Evolutionary conservation across 2,797 vertebrate genomes (phyloP), one percentile per base, ranked within the genome.

Genomic region (Pteropus rufus): DNA sequence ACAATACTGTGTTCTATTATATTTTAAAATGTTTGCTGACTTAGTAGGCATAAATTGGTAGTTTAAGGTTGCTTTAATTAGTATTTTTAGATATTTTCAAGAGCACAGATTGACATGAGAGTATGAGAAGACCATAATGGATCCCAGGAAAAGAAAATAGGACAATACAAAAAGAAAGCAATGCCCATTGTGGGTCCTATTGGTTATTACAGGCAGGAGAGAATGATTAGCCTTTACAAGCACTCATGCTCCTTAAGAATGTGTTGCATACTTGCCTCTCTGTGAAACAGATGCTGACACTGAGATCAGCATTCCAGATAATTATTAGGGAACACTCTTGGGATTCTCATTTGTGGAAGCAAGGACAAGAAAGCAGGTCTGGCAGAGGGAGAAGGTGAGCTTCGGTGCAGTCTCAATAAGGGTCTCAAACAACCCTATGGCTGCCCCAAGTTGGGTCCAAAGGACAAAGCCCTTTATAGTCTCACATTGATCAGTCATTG

Each of bases 21-120:
- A 89, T 92, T 94, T 95, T 75, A 26, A 91, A 95, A 91, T 88
- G 62, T 81, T 56, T 95, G 29, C 82, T 88, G 62, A 56, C 34
- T 31, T 80, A 46, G 31, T 85, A 77, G 41, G 49, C n/a, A 95
- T 72, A 96, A 81, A 87, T 54, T 77, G 14, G 10, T 39, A 77
- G 46, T 44, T 81, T 77, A 80, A 72, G 34, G 24, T 64, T 49
- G 44, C 23, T 94, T 92, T 80, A 49, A 76, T 77, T 60, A 39
- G 49, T 75, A 83, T 29, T 88, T 87, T 49, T 85, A 67, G 36
- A 24, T 56, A 89, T 58, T 97, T 64, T 94, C 31, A 94, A 73
- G 79, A 72, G 5, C 26, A 80, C 29, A 82, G 52, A 64, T 26
- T 77, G 65, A 31, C 44, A 84, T 62, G 46, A 49, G 26, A 18